These are phyloP conservation scores for Lamproptera curius DNA, from an alignment of 2,888 invertebrate species.

Conservation along the genomic window DNA sequence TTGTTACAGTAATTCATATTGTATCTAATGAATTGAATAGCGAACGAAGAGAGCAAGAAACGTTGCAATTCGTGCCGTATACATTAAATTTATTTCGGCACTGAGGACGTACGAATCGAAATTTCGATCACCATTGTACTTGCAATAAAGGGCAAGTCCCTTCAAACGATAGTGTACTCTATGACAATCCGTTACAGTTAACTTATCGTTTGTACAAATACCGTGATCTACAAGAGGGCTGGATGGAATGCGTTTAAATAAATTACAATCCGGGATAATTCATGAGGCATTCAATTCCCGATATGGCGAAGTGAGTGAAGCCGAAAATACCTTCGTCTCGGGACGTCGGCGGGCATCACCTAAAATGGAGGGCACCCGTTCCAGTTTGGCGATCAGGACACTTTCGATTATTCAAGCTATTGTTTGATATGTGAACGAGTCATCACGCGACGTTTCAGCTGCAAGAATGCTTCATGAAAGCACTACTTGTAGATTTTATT, in stretches of 20 bases:
- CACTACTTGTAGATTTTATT: too few species aligned
- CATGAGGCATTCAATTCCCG: slow-evolving; percentile 71
- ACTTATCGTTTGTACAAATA: background rate
- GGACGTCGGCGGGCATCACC: slow-evolving; percentile 33
- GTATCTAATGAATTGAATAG: background rate
- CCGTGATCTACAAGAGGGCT: background rate
- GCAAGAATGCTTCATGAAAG: too few species aligned
- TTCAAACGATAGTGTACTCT: background rate
- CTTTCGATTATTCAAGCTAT: slow-evolving; percentile 10
- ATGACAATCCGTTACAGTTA: background rate
- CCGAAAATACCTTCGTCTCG: slow-evolving; percentile 53
- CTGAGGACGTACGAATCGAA: background rate
- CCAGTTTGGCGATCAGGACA: slow-evolving; percentile 45
- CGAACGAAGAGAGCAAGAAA: background rate
- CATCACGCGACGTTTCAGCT: too few species aligned
- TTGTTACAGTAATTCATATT: background rate
- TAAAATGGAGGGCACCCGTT: slow-evolving; percentile 53
- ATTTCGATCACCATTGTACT: background rate
- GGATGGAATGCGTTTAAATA: slow-evolving; percentile 28
- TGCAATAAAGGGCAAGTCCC: background rate
- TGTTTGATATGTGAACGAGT: too few species aligned
- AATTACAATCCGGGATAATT: slow-evolving; percentile 59
- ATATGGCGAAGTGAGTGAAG: slow-evolving; percentile 68
- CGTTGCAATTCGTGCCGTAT: background rate
- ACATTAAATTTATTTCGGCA: background rate